phyloP scores from a whole-genome alignment of 37 sponge, comb jelly and placozoan genomes.

The Theonella swinhoei region DNA sequence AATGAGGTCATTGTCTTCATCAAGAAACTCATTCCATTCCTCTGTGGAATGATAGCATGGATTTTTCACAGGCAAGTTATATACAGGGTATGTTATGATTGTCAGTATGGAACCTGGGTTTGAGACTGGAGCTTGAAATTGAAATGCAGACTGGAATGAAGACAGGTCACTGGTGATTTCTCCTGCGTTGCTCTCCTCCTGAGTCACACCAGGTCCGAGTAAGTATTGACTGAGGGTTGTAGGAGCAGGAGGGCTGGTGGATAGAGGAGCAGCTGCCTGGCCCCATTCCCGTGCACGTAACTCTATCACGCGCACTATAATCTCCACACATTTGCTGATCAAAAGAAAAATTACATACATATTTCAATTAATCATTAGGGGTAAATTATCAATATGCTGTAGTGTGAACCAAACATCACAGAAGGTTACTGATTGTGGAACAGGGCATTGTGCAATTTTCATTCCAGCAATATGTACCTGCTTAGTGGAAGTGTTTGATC shows the following conservation, averaged over 20 bases:
- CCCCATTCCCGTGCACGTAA: neutral
- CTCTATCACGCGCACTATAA: conserved; percentile 4
- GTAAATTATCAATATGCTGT: neutral
- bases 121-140: conserved; percentile 14
- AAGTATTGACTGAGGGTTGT: too few relatives aligned
- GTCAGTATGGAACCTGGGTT: too few relatives aligned
- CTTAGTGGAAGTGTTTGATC: conserved; percentile 4
- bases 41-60: neutral
- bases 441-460: too few relatives aligned
- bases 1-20: conserved; percentile 1
- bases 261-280: neutral
- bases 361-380: neutral
- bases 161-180: too few relatives aligned
- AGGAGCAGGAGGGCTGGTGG: neutral
- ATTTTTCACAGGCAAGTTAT: neutral
- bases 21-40: conserved; percentile 44
- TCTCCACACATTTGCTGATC: neutral
- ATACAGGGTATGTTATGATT: too few relatives aligned
- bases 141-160: too few relatives aligned
- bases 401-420: too few relatives aligned
- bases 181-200: too few relatives aligned
- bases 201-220: too few relatives aligned
- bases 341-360: neutral
- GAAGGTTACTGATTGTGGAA: too few relatives aligned
- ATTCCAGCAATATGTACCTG: too few relatives aligned